Evolutionary conservation across 2,888 invertebrate species (phyloP), one percentile per base, ranked within the genome.

Genomic region (Cryptophagus acutangulus): DNA sequence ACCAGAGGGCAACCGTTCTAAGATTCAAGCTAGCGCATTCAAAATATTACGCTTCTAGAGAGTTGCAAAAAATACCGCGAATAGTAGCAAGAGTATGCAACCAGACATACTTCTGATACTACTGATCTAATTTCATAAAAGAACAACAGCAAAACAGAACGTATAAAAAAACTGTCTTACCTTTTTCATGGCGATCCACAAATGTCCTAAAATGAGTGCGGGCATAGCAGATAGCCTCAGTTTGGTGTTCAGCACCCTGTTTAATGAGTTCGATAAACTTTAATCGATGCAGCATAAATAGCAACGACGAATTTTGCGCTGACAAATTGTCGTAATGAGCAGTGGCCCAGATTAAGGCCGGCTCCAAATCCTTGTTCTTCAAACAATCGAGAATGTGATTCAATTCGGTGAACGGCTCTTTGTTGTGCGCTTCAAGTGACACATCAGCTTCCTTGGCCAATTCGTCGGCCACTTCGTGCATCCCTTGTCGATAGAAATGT

Each of bases 401-500:
- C 43, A 91, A 70, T 69, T 88, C 87, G 30, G 78, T 79, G 58
- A 88, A 91, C 2, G 87, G 87, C 58, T 87, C 85, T 56, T 83
- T 82, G 55, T 78, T 75, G 33, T 74, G 73, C 45, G 75, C 73
- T 50, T 81, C 81, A 39, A 81, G 71, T 52, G 75, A 72, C 36
- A 87, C 68, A 35, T 76, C 76, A 29, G 84, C 79, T 70, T 88
- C 88, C 81, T 74, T 68, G 40, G 81, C 80, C 31, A 91, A 68
- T 54, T 84, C 78, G 61, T 93, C 90, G 2, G 93, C 94, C 20
- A 95, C 91, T 38, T 93, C 91, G 52, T 93, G 79, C 78, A 92
- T 81, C 29, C 96, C 96, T 72, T 94, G 92, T 50, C 95, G 79
- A 62, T 91, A 88, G 64, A 95, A 89, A 74, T 97, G 96, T 65